Percentiles rank a stretch among this genome's conserved stretches.
Conservation (phyloP, 2,797 vertebrate species). For the Hipposideros larvatus region DNA sequence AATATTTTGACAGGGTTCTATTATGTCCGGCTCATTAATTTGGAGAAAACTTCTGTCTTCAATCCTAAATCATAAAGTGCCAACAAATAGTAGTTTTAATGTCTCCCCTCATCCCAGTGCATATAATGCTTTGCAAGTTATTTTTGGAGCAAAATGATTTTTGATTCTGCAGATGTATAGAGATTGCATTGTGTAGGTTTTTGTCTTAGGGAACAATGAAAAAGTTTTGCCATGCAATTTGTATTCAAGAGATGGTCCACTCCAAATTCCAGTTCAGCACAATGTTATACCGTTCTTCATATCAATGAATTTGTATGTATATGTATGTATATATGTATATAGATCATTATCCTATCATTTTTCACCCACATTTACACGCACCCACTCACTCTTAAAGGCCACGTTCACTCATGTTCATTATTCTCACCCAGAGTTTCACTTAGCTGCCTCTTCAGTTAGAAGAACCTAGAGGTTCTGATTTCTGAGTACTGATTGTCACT, state of each 20-base stretch:
- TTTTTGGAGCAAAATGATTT: constrained; percentile 73
- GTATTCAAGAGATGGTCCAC: constrained; percentile 35
- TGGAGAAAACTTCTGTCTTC: constrained; percentile 86
- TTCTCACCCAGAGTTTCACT: constrained; percentile 12
- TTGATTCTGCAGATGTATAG: constrained; percentile 73
- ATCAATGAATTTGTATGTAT: background rate
- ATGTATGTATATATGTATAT: accelerated
- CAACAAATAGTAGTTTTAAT: constrained; percentile 71
- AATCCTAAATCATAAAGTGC: constrained; percentile 82
- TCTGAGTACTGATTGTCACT: constrained; percentile 81
- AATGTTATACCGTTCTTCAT: background rate
- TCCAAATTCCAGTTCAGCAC: background rate
- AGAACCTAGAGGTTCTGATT: constrained; percentile 79
- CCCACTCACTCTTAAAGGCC: background rate
- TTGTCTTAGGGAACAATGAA: constrained; percentile 76
- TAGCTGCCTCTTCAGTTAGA: background rate
- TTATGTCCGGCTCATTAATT: constrained; percentile 88
- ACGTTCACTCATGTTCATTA: background rate
- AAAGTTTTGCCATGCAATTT: constrained; percentile 74
- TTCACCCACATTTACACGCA: no score
- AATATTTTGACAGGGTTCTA: constrained; percentile 87
- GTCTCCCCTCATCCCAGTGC: constrained; percentile 53
- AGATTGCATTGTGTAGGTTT: constrained; percentile 54
- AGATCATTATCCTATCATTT: background rate
- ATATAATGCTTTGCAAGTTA: constrained; percentile 67